Conservation (phyloP, 1,140 invertebrate species). For the Acromyrmex heyeri region DNA sequence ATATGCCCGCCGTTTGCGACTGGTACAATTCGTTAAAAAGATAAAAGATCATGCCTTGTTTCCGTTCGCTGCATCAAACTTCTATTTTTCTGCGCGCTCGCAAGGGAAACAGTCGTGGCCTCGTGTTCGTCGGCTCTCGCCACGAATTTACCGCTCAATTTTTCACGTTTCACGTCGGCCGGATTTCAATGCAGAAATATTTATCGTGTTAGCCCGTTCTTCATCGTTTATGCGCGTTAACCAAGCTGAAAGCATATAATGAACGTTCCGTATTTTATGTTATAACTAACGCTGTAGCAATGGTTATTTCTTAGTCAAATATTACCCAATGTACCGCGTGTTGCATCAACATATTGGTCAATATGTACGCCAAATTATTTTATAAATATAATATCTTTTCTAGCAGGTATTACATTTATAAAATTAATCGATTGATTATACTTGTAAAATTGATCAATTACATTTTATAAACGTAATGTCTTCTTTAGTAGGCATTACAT, state of each 20-base stretch:
- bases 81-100: constrained; percentile 31
- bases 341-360: too few species aligned
- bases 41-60: constrained; percentile 61
- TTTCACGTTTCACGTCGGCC: constrained; percentile 47
- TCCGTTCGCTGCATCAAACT: constrained; percentile 50
- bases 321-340: too few species aligned
- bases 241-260: constrained; percentile 27
- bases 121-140: not conserved
- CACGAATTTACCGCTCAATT: constrained; percentile 55
- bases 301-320: not conserved
- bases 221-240: constrained; percentile 20
- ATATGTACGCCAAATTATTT: too few species aligned
- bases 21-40: constrained; percentile 48
- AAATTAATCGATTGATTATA: too few species aligned
- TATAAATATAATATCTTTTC: too few species aligned
- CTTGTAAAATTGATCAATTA: too few species aligned
- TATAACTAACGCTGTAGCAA: constrained; percentile 15
- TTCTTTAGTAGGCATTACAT: too few species aligned
- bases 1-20: not conserved
- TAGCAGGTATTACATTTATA: too few species aligned
- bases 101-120: constrained; percentile 3
- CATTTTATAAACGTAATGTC: too few species aligned
- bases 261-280: constrained; percentile 10
- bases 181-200: constrained; percentile 61
- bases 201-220: constrained; percentile 42